Percentiles rank a stretch among this genome's conserved stretches.
Evolutionary conservation across 2,888 invertebrate genomes (phyloP).

Genomic region (Acanthosoma haemorrhoidale): DNA sequence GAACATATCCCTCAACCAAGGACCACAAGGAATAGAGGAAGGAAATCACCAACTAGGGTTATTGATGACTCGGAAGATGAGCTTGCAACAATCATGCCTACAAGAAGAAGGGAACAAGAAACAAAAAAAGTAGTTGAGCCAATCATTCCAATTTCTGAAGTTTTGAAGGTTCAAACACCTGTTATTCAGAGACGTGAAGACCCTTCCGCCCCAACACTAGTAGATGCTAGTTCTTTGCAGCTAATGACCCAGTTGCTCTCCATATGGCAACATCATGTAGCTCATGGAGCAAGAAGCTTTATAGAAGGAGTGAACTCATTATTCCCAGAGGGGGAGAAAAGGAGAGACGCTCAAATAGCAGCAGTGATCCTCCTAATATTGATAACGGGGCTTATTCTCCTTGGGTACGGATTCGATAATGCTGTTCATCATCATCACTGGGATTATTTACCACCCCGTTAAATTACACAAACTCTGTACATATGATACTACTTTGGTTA

Average conservation of each 20-base stretch:
- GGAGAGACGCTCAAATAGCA: constrained; percentile 68
- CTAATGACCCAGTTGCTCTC: constrained; percentile 57
- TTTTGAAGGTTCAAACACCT: background rate
- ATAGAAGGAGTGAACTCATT: constrained; percentile 50
- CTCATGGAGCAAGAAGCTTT: constrained; percentile 58
- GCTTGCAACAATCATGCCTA: constrained; percentile 32
- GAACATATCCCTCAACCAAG: constrained; percentile 35
- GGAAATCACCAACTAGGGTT: constrained; percentile 33
- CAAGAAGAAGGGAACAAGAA: constrained; percentile 21
- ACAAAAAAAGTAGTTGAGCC: background rate
- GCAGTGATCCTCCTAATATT: constrained; percentile 72
- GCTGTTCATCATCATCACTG: constrained; percentile 74
- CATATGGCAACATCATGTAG: constrained; percentile 47
- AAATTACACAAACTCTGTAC: background rate
- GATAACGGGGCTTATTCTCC: constrained; percentile 69
- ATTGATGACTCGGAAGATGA: constrained; percentile 38
- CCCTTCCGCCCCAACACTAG: background rate
- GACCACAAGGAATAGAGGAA: constrained; percentile 33
- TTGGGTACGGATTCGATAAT: constrained; percentile 61
- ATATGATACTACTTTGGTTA: constrained; percentile 1
- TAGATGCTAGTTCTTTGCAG: constrained; percentile 54
- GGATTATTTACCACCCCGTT: constrained; percentile 81
- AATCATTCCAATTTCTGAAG: background rate
- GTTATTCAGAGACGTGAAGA: background rate
- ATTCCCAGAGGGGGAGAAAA: constrained; percentile 52